A percentile compares a stretch with the other conserved stretches of the same genome.
These are phyloP conservation scores for Sminthurides aquaticus DNA, from an alignment of 2,888 invertebrate genomes.

Conservation along the genomic window DNA sequence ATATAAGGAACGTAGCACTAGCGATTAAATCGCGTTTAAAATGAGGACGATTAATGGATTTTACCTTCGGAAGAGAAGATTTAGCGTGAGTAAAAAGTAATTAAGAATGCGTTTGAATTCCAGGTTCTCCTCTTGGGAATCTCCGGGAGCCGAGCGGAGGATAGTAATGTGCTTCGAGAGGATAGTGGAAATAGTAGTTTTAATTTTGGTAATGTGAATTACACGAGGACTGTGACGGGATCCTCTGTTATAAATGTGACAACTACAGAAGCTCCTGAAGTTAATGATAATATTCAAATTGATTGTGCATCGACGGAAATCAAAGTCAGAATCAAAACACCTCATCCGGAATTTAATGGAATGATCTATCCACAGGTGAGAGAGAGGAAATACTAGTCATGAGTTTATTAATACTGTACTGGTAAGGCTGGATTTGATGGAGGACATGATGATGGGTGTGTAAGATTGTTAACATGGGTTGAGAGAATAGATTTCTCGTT, in stretches of 20 bases:
- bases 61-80: no score
- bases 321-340: conserved; percentile 37
- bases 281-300: conserved; percentile 32
- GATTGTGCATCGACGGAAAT: conserved; percentile 40
- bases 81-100: no score
- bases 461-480: no score
- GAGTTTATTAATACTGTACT: no score
- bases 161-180: neutral
- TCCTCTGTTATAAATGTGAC: conserved; percentile 1
- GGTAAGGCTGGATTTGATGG: no score
- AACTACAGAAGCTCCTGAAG: conserved; percentile 6
- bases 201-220: conserved; percentile 2
- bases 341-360: conserved; percentile 40
- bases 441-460: no score
- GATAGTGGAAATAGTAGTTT: neutral
- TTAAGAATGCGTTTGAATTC: no score
- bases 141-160: neutral
- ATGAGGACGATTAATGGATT: no score
- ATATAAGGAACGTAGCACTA: no score
- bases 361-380: conserved; percentile 43
- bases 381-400: no score
- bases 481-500: no score
- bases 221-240: neutral
- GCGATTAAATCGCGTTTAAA: no score
- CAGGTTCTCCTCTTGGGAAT: neutral